Conservation (phyloP, 2,888 invertebrate species). For the Hedychridium roseum region DNA sequence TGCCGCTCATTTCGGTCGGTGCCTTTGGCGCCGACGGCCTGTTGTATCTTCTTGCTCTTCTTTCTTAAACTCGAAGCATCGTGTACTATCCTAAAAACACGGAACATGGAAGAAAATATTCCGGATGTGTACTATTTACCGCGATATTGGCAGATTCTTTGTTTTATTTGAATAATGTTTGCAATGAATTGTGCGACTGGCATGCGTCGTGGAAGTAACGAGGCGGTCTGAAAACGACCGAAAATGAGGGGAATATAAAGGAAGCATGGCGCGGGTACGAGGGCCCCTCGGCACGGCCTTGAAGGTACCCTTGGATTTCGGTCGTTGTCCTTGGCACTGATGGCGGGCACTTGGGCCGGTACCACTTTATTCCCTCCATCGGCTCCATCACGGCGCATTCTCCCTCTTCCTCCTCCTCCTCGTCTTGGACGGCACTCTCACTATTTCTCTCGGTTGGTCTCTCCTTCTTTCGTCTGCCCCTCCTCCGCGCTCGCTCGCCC, state of each 20-base stretch:
- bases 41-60: constrained; percentile 3
- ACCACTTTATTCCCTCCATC: constrained; percentile 37
- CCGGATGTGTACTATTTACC: no score
- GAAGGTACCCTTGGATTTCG: constrained; percentile 44
- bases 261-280: constrained; percentile 30
- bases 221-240: background rate
- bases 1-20: constrained; percentile 21
- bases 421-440: constrained; percentile 1
- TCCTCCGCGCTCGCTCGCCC: constrained; percentile 3
- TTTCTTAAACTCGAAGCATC: constrained; percentile 9
- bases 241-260: constrained; percentile 4
- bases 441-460: no score
- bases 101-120: no score
- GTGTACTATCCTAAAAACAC: no score
- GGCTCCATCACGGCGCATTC: constrained; percentile 19
- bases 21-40: constrained; percentile 14
- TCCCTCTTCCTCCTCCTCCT: constrained; percentile 16
- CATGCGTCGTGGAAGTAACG: no score
- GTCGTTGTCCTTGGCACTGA: constrained; percentile 47
- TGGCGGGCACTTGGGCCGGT: constrained; percentile 40
- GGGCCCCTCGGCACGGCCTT: constrained; percentile 35
- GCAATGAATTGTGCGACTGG: background rate
- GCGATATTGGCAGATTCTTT: no score
- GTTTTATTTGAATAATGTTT: no score
- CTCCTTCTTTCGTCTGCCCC: background rate